Evolutionary conservation across 2,113 vertebrate species (phyloP).

Genomic region (Tychaedon coryphoeus): DNA sequence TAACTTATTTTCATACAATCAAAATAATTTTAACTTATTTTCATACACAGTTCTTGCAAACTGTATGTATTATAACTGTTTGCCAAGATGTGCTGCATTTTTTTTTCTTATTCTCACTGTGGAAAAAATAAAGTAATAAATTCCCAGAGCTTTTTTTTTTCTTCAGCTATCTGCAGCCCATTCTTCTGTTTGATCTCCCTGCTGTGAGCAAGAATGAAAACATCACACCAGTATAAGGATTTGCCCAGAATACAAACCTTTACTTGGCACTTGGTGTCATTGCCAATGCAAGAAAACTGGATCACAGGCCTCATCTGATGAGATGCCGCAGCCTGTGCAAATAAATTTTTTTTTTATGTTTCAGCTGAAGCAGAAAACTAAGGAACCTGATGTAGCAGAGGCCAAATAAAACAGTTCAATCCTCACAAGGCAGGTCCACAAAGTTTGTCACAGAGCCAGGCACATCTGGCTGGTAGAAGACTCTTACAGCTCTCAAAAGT

Average conservation of each 20-base stretch:
- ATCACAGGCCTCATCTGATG: neutral
- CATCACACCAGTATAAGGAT: neutral
- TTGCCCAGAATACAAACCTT: neutral
- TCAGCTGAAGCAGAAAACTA: neutral
- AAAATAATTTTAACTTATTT: conserved; percentile 40
- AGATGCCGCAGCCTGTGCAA: neutral
- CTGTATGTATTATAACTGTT: neutral
- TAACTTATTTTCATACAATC: conserved; percentile 15
- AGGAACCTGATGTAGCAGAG: neutral
- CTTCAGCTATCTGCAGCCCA: neutral
- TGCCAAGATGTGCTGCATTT: neutral
- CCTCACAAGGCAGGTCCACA: neutral
- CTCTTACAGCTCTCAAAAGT: neutral
- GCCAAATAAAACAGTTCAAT: neutral
- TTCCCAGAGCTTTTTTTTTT: neutral
- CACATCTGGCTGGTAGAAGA: neutral
- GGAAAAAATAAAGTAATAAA: neutral
- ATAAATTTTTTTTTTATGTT: neutral
- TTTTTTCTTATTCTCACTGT: neutral
- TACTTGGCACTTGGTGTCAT: neutral
- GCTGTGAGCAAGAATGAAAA: conserved; percentile 11
- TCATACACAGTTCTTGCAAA: neutral
- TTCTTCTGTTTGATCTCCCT: neutral
- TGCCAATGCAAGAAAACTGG: neutral
- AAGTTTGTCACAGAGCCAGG: neutral